Percentiles rank a stretch among this genome's conserved stretches.
Evolutionary conservation across 1,140 invertebrate genomes (phyloP).

Genomic region (Dendroctonus valens): DNA sequence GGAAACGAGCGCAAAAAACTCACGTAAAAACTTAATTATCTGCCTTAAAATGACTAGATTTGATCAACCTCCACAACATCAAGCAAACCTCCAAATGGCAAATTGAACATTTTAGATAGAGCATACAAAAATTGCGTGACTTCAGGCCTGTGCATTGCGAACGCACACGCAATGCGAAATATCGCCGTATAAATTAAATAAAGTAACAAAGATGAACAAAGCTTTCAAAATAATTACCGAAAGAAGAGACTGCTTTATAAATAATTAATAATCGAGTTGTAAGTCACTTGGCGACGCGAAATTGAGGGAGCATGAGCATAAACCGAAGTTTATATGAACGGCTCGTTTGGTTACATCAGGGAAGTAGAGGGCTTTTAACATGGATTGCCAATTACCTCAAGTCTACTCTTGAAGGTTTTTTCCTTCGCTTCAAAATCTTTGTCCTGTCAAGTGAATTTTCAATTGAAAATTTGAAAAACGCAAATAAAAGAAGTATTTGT

Average conservation of each 20-base stretch:
- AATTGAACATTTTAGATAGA: no score
- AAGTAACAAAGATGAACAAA: conserved; percentile 39
- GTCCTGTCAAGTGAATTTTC: no score
- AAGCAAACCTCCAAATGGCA: no score
- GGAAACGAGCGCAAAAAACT: no score
- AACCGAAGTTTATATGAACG: conserved; percentile 12
- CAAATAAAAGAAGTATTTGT: no score
- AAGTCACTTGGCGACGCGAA: conserved; percentile 41
- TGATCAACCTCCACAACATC: no score
- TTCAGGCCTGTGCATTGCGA: not conserved
- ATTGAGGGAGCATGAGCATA: conserved; percentile 23
- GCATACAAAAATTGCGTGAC: no score
- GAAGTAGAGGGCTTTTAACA: conserved; percentile 3
- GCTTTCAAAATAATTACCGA: conserved; percentile 45
- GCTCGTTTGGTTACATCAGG: not conserved
- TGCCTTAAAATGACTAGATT: no score
- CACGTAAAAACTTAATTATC: no score
- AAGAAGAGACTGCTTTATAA: conserved; percentile 40
- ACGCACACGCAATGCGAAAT: conserved; percentile 34
- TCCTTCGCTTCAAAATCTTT: no score
- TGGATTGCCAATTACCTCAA: not conserved
- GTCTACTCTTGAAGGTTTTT: not conserved
- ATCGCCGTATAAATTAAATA: conserved; percentile 40
- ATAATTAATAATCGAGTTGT: conserved; percentile 43
- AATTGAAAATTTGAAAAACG: no score